Conservation (phyloP, 2,797 vertebrate species). For the Sebastes kiyomatsui region DNA sequence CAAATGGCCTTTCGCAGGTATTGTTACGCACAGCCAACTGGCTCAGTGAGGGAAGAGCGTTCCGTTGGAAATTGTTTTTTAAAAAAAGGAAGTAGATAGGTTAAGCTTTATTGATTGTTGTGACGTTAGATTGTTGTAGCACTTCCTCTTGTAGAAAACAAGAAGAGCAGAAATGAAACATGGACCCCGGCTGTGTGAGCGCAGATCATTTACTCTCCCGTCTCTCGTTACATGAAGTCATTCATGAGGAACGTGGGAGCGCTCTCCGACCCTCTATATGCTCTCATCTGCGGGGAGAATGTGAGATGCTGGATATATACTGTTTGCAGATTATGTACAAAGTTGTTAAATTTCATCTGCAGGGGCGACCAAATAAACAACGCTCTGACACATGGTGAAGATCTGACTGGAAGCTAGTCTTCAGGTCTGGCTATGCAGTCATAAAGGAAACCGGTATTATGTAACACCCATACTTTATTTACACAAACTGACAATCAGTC, state of each 20-base stretch:
- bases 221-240: constrained; percentile 73
- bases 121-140: constrained; percentile 39
- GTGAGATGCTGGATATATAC: constrained; percentile 28
- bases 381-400: constrained; percentile 1
- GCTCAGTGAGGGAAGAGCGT: background rate
- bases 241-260: constrained; percentile 55
- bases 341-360: constrained; percentile 50
- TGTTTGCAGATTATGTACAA: constrained; percentile 37
- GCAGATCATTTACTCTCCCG: constrained; percentile 42
- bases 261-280: constrained; percentile 10
- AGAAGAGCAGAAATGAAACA: constrained; percentile 26
- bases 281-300: constrained; percentile 27
- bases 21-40: constrained; percentile 4
- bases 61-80: background rate
- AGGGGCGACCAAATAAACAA: background rate
- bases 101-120: constrained; percentile 42
- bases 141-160: constrained; percentile 39
- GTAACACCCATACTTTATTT: constrained; percentile 17
- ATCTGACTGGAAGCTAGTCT: constrained; percentile 35
- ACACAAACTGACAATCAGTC: background rate
- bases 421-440: constrained; percentile 36
- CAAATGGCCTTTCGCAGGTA: constrained; percentile 40
- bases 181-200: constrained; percentile 25
- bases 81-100: constrained; percentile 1
- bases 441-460: constrained; percentile 32